Base-by-base conservation (phyloP, 2,888 invertebrate species). In the Mantis religiosa region DNA sequence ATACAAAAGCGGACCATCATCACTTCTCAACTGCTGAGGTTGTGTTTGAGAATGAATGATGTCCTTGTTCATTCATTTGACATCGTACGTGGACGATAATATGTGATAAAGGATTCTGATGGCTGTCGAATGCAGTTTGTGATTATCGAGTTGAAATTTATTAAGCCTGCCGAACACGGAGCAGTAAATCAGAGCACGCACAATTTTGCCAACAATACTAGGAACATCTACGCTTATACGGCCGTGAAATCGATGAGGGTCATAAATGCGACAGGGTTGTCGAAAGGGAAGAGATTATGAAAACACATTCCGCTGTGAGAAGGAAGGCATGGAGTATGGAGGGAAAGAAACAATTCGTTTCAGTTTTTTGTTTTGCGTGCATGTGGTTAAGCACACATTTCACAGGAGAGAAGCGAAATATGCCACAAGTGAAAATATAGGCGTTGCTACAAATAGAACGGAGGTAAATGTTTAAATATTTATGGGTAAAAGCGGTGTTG, bases 61-160 rank as follows among this genome's bases (percentile, higher is more conserved):
- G 81, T 28, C 86, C 71, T n/a, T 28, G 81, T 86, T 81, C 86
- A 86, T 86, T 86, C 81, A 86, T 81, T 86, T 81, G 86, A 81
- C 86, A 81, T 85, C 54, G 54, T 71, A 27, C 85, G 81, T 28
- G 81, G 81, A 28, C 47, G 34, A 41, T 25, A 27, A 81, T 54
- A 86, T 28, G 81, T 12, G 86, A 86, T 71, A 86, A 81, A 71
- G 47, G 28, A 28, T 71, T 85, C 28, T 86, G 81, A 86, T 81
- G 86, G 25, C 86, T 86, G 86, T 86, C 86, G 86, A 81, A 81
- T 28, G 86, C 86, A 86, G 86, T 47, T 27, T 47, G n/a, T 81
- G 81, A 86, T 86, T 86, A 81, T 71, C 86, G 28, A 86, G 81
- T 86, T 81, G 15, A 86, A 86, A 86, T 86, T 86, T 86, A 86